Conservation (phyloP, 2,888 invertebrate genomes). For the Drosophila meridiana region DNA sequence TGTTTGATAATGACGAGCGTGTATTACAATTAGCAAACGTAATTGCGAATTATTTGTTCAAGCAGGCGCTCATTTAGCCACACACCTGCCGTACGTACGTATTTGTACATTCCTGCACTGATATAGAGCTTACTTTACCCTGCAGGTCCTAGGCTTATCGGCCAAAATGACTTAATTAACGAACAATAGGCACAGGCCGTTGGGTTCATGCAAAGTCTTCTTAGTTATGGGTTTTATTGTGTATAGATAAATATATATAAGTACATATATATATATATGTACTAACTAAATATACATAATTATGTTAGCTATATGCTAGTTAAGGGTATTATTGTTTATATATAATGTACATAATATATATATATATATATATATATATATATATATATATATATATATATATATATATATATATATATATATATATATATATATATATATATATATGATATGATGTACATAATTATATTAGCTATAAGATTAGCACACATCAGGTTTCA, state of each 20-base stretch:
- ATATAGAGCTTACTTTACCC: not conserved
- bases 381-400: too few relatives aligned
- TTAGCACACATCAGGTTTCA: not conserved
- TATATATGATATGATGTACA: not conserved
- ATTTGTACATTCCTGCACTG: not conserved
- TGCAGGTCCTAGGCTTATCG: conserved; percentile 15
- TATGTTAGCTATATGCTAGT: not conserved
- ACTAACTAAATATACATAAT: not conserved
- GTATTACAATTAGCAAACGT: conserved; percentile 71
- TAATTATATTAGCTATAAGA: not conserved
- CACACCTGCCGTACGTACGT: not conserved
- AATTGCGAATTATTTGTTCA: conserved; percentile 66
- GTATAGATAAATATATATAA: not conserved
- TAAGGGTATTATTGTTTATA: not conserved
- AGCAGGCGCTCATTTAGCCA: conserved; percentile 17
- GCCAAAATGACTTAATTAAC: conserved; percentile 37
- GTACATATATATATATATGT: not conserved
- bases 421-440: not conserved
- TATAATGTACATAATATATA: too few relatives aligned
- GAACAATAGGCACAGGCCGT: conserved; percentile 27
- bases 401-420: not conserved
- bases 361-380: not conserved
- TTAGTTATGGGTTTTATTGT: not conserved
- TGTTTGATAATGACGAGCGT: conserved; percentile 47
- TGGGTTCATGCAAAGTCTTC: not conserved